Evolutionary conservation across 2,113 vertebrate species (phyloP), one percentile per base, ranked within the genome.

Genomic region (Trochalopteron elliotii): DNA sequence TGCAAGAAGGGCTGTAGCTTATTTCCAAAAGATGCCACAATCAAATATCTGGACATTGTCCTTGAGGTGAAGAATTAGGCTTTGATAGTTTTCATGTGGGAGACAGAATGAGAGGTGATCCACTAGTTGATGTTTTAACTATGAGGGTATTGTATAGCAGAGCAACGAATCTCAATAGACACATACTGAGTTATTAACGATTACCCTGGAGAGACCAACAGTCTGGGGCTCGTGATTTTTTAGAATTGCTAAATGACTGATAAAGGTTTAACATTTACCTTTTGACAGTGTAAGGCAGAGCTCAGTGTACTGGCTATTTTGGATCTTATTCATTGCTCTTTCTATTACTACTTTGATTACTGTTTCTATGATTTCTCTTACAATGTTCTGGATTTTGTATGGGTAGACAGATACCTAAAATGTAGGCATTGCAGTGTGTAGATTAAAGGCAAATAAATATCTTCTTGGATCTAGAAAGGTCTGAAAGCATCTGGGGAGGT

Each of bases 121-220:
- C 33, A 52, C 22, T 72, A 16, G 27, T 42, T 35, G n/a, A 22
- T 49, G 27, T 59, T 94, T 83, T 89, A 77, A 23, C 30, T 44
- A 2, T 59, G 53, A 64, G 49, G 14, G 15, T 75, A 9, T 52
- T 63, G 8, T 47, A 10, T 47, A 60, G 44, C 47, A 89, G 44
- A 35, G 19, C 65, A 78, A 8, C 0, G 0, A 35, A 44, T 44
- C 30, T 75, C 53, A 23, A 0, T 11, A 59, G 60, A 44, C 37
- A 59, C 22, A 11, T 17, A 16, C 61, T 87, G 65, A 84, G 14
- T 87, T 68, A 11, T 67, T 87, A 39, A 70, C 25, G 0, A 17
- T 70, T 83, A 30, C 8, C 7, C 7, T 45, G 50, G 21, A 65
- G 14, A 75, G 8, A 63, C 47, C 61, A 67, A 33, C 4, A 59